A percentile compares a stretch with the other conserved stretches of the same genome.
Conservation (phyloP, 2,888 invertebrate genomes). For the Catocala fraxini region DNA sequence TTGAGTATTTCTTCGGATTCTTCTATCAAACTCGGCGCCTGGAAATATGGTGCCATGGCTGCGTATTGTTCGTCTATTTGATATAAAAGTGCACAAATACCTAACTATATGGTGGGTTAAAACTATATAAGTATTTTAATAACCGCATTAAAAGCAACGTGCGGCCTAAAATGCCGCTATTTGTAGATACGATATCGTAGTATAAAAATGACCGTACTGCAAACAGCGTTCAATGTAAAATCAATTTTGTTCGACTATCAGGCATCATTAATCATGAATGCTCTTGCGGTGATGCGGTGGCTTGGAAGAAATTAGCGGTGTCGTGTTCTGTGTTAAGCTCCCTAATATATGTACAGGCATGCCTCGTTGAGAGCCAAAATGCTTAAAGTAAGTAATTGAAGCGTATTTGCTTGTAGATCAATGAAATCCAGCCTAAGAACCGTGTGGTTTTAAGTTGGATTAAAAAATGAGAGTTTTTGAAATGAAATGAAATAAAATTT, state of each 20-base stretch:
- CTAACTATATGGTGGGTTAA: too few relatives aligned
- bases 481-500: too few relatives aligned
- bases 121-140: too few relatives aligned
- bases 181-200: neutral
- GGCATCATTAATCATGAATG: constrained; percentile 41
- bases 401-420: neutral
- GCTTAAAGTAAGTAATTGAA: constrained; percentile 3
- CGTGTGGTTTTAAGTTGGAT: neutral
- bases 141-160: too few relatives aligned
- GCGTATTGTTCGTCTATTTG: too few relatives aligned
- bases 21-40: too few relatives aligned
- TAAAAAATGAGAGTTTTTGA: too few relatives aligned
- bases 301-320: constrained; percentile 37
- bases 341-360: constrained; percentile 41
- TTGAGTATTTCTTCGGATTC: too few relatives aligned
- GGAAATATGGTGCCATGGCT: too few relatives aligned
- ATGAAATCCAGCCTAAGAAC: neutral
- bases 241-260: constrained; percentile 39
- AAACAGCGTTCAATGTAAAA: constrained; percentile 28
- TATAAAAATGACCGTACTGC: neutral
- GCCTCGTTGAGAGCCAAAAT: constrained; percentile 12
- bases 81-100: too few relatives aligned
- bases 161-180: too few relatives aligned
- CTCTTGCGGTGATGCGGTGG: constrained; percentile 20
- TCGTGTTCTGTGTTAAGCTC: constrained; percentile 14